phyloP scores from a whole-genome alignment of 2,888 invertebrate species.

The Tuberolachnus salignus region DNA sequence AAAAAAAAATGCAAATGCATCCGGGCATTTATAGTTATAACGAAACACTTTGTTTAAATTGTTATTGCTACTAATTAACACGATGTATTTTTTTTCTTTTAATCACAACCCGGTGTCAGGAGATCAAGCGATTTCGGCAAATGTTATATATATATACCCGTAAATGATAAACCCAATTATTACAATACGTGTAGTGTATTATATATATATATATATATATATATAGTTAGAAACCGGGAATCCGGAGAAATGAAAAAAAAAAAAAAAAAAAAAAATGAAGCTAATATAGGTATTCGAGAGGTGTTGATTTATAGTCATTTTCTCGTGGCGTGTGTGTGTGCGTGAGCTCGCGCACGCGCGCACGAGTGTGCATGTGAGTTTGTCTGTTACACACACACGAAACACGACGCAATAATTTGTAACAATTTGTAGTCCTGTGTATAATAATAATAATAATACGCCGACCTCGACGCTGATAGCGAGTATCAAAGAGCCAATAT shows the following conservation, averaged over 20 bases:
- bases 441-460: not conserved
- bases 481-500: conserved; percentile 27
- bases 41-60: conserved; percentile 15
- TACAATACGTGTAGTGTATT: not conserved
- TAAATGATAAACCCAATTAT: conserved; percentile 4
- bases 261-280: conserved; percentile 9
- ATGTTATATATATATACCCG: not conserved
- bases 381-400: conserved; percentile 2
- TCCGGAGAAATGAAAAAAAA: too few relatives aligned
- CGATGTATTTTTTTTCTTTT: conserved; percentile 16
- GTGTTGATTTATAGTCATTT: conserved; percentile 30
- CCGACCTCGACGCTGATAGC: conserved; percentile 25
- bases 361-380: not conserved
- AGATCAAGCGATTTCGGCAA: conserved; percentile 47
- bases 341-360: not conserved
- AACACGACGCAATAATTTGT: conserved; percentile 45
- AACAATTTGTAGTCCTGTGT: conserved; percentile 19
- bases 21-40: not conserved
- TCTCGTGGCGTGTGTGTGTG: too few relatives aligned
- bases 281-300: not conserved
- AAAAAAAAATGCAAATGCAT: too few relatives aligned
- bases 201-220: not conserved
- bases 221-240: not conserved
- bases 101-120: conserved; percentile 16
- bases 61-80: conserved; percentile 50